Conservation (phyloP, 2,113 vertebrate genomes). For the Promerops cafer region DNA sequence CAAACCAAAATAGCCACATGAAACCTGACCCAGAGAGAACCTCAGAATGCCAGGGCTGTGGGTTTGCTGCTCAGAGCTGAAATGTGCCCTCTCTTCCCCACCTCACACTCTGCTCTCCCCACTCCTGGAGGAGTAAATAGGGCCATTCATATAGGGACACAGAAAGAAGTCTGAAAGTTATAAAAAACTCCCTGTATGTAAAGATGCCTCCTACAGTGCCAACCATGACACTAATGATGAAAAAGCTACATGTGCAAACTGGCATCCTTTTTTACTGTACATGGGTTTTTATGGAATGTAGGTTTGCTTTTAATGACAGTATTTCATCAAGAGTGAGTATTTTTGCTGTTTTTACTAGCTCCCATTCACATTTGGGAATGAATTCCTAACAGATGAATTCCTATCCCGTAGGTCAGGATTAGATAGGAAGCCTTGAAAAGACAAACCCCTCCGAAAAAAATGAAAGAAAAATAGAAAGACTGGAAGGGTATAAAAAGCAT, state of each 20-base stretch:
- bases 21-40: neutral
- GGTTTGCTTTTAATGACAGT: neutral
- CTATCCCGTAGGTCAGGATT: neutral
- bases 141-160: constrained; percentile 20
- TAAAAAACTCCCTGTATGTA: constrained; percentile 10
- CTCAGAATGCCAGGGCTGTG: neutral
- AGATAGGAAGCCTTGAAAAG: neutral
- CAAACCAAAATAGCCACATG: neutral
- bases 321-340: neutral
- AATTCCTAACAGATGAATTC: neutral
- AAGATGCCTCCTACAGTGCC: constrained; percentile 27
- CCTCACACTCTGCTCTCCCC: neutral
- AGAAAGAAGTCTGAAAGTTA: constrained; percentile 11
- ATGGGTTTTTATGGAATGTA: neutral
- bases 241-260: neutral
- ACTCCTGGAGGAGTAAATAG: neutral
- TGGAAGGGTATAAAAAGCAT: neutral
- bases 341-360: neutral
- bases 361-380: neutral
- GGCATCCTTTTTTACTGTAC: neutral
- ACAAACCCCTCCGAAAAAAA: neutral
- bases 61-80: neutral
- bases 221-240: neutral
- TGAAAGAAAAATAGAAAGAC: neutral
- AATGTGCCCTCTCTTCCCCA: neutral